Percentiles rank a stretch among this genome's conserved stretches.
phyloP scores from a whole-genome alignment of 2,797 vertebrate species.

The Moxostoma hubbsi region DNA sequence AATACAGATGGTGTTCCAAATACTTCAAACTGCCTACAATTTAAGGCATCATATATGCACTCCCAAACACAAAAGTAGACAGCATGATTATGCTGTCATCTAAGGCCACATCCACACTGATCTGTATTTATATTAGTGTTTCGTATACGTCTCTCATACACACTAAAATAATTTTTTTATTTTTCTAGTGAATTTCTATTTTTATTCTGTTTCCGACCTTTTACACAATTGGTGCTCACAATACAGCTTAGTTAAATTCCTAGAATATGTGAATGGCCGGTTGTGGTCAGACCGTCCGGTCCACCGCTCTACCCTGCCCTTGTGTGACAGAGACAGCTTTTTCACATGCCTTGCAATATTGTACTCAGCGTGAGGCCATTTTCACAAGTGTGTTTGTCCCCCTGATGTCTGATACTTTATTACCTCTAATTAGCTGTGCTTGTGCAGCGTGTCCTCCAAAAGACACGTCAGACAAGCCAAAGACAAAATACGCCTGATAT shows the following conservation, averaged over 20 bases:
- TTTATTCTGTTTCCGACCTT: too few species aligned
- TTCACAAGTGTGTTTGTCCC: slow-evolving; percentile 27
- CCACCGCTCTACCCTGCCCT: neutral
- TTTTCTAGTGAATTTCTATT: too few species aligned
- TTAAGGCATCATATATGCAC: slow-evolving; percentile 33
- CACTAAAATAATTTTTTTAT: too few species aligned
- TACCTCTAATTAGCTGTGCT: slow-evolving; percentile 53
- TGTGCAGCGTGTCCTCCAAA: slow-evolving; percentile 46
- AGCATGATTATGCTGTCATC: too few species aligned
- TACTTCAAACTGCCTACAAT: slow-evolving; percentile 10
- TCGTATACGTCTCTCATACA: too few species aligned
- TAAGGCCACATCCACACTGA: too few species aligned
- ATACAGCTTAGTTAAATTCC: neutral
- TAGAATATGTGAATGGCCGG: neutral
- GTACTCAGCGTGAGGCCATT: slow-evolving; percentile 30
- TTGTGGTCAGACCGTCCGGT: neutral
- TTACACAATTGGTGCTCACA: neutral
- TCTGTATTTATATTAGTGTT: too few species aligned
- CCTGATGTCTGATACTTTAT: slow-evolving; percentile 41
- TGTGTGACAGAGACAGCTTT: slow-evolving; percentile 22
- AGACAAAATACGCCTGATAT: slow-evolving; percentile 35
- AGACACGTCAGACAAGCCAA: slow-evolving; percentile 39
- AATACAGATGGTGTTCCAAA: too few species aligned
- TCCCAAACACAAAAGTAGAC: too few species aligned
- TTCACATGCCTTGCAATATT: slow-evolving; percentile 30